Percentiles rank a stretch among this genome's conserved stretches.
These are phyloP conservation scores for Porites rus DNA, from an alignment of 92 coral and sea anemone genomes.

Conservation along the genomic window DNA sequence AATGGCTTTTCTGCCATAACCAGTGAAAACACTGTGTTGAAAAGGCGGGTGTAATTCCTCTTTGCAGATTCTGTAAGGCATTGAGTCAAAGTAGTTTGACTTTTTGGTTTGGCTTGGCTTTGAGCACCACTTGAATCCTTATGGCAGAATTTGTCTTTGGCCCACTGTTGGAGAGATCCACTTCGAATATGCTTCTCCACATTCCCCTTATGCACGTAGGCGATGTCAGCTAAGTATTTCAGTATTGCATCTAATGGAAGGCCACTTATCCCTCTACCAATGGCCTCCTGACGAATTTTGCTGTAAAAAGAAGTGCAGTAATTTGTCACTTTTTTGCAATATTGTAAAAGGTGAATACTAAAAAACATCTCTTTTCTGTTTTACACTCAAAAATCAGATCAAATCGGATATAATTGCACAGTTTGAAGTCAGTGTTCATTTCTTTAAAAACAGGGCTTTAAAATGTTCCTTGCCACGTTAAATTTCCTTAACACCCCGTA, in stretches of 20 bases:
- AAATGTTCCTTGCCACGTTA: neutral
- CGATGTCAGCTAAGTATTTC: conserved; percentile 46
- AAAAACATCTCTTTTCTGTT: too few species aligned
- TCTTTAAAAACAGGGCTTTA: neutral
- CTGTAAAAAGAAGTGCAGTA: conserved; percentile 16
- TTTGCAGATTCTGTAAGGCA: conserved; percentile 39
- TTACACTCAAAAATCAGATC: too few species aligned
- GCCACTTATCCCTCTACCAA: conserved; percentile 43
- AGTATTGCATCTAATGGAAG: conserved; percentile 46
- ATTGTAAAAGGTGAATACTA: too few species aligned
- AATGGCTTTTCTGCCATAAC: conserved; percentile 33
- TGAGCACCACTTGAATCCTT: conserved; percentile 24
- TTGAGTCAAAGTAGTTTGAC: conserved; percentile 18
- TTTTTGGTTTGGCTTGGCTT: conserved; percentile 33
- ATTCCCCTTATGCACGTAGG: conserved; percentile 46
- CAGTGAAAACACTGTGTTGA: conserved; percentile 49
- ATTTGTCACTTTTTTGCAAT: neutral
- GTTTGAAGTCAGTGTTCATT: conserved; percentile 17
- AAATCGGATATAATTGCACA: neutral
- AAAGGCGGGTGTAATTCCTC: conserved; percentile 41
- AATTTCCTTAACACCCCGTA: neutral
- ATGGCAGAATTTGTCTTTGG: conserved; percentile 45
- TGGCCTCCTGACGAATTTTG: conserved; percentile 40
- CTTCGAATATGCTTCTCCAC: conserved; percentile 38
- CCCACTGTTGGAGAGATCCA: conserved; percentile 45